Conservation (phyloP, 1,140 invertebrate genomes). For the Glomeris maerens region DNA sequence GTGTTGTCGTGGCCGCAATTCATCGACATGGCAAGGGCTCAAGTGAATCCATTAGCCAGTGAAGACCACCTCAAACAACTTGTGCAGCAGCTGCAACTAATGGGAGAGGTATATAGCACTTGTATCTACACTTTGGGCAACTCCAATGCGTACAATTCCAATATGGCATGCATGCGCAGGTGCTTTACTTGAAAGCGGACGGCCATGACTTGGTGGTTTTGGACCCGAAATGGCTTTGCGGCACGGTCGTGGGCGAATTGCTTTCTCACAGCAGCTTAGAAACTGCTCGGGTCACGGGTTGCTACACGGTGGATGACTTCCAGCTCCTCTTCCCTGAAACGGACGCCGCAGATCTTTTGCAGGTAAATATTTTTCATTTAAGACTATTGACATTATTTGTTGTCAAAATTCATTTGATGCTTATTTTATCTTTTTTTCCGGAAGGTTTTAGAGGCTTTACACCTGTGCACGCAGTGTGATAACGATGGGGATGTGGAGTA, state of each 20-base stretch:
- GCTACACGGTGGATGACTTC: constrained; percentile 63
- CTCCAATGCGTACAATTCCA: not conserved
- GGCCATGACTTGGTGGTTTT: constrained; percentile 52
- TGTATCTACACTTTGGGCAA: not conserved
- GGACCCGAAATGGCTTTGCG: constrained; percentile 57
- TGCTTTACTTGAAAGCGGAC: constrained; percentile 38
- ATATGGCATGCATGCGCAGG: constrained; percentile 19
- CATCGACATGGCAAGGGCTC: constrained; percentile 40
- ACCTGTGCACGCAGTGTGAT: constrained; percentile 59
- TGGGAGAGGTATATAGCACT: constrained; percentile 43
- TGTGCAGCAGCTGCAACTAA: constrained; percentile 49
- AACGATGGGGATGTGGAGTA: constrained; percentile 56
- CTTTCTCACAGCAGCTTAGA: constrained; percentile 49
- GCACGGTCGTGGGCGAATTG: constrained; percentile 52
- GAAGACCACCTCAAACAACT: constrained; percentile 51
- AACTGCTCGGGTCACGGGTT: constrained; percentile 52
- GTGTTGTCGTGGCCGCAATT: constrained; percentile 52
- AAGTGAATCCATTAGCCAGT: constrained; percentile 52
- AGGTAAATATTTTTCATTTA: constrained; percentile 21
- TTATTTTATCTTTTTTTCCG: constrained; percentile 5
- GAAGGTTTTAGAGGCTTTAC: constrained; percentile 46
- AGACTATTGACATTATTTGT: not conserved
- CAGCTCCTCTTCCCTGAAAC: constrained; percentile 56
- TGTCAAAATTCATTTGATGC: constrained; percentile 4
- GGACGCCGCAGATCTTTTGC: constrained; percentile 52